These are phyloP conservation scores for Callipepla californica DNA, from an alignment of 2,113 vertebrate genomes.

Conservation along the genomic window DNA sequence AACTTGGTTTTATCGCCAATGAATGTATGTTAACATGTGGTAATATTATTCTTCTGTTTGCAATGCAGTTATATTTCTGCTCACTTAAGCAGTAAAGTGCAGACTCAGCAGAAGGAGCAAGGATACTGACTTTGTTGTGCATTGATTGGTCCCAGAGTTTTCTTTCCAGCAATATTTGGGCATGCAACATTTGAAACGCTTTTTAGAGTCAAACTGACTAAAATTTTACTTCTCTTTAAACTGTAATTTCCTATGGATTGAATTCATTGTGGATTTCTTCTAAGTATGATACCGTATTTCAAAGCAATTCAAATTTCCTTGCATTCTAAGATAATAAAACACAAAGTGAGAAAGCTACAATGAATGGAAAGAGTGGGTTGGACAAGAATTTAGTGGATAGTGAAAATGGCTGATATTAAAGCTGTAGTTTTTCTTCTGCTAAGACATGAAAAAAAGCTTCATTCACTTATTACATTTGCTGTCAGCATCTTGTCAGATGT, in stretches of 20 bases:
- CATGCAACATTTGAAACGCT: constrained; percentile 49
- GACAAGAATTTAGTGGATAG: neutral
- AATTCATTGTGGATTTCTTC: constrained; percentile 10
- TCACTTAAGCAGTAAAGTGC: constrained; percentile 67
- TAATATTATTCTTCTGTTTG: constrained; percentile 55
- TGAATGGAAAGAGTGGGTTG: neutral
- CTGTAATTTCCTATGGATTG: neutral
- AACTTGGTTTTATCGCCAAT: constrained; percentile 16
- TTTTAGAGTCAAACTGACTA: constrained; percentile 25
- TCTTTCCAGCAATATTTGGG: constrained; percentile 44
- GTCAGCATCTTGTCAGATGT: neutral
- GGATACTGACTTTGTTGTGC: constrained; percentile 39
- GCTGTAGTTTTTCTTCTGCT: neutral
- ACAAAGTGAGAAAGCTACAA: neutral
- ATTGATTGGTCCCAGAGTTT: constrained; percentile 58
- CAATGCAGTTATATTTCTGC: constrained; percentile 58
- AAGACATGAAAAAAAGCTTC: neutral
- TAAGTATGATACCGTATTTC: neutral
- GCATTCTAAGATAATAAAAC: neutral
- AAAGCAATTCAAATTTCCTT: neutral
- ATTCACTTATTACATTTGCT: neutral
- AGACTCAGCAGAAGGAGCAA: constrained; percentile 68
- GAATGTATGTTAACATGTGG: constrained; percentile 23
- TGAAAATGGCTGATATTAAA: neutral
- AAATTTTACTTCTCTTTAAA: constrained; percentile 16